These are phyloP conservation scores for Tenrec ecaudatus DNA, from an alignment of 2,113 vertebrate genomes.

Conservation along the genomic window DNA sequence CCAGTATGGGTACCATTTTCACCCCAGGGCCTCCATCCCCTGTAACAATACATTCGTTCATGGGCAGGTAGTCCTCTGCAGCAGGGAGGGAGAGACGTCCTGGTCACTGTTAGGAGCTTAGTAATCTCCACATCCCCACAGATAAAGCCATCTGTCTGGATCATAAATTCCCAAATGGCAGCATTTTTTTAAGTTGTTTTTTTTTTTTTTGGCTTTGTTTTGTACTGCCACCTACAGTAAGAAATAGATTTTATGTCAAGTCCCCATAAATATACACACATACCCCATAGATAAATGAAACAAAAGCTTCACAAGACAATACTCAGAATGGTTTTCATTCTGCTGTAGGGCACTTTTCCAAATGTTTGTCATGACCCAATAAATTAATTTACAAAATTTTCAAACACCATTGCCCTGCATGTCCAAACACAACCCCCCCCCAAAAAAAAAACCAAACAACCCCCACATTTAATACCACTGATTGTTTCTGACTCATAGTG, in stretches of 20 bases:
- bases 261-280: neutral
- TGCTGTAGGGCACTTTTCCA: no score
- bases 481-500: no score
- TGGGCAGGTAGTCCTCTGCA: neutral
- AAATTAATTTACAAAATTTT: no score
- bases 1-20: neutral
- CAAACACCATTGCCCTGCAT: no score
- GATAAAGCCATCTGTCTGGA: neutral
- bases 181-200: neutral
- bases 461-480: no score
- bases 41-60: neutral
- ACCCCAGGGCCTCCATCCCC: neutral
- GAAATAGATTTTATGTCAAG: neutral
- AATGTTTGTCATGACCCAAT: no score
- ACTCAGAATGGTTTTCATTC: neutral
- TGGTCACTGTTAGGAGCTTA: neutral
- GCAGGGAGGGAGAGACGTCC: neutral
- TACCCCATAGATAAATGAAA: neutral
- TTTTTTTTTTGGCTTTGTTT: neutral
- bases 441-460: no score
- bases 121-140: neutral
- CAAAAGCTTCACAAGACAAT: neutral
- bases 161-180: neutral
- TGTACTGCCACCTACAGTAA: slow-evolving; percentile 31
- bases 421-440: no score